These are phyloP conservation scores for Hypolimnas misippus DNA, from an alignment of 2,888 invertebrate genomes.

Conservation along the genomic window DNA sequence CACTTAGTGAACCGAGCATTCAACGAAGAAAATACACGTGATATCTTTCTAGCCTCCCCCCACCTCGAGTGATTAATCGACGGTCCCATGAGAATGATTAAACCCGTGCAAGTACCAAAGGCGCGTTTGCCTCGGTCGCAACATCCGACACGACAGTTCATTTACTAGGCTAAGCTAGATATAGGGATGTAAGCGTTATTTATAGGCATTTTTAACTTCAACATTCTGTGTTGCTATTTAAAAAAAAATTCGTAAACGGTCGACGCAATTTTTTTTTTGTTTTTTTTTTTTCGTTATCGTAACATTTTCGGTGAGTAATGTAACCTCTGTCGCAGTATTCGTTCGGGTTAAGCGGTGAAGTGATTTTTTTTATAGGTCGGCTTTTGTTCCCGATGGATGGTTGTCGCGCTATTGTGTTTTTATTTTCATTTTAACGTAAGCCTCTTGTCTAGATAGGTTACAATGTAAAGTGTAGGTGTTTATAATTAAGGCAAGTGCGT, in stretches of 20 bases:
- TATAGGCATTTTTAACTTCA: slow-evolving; percentile 74
- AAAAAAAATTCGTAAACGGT: slow-evolving; percentile 43
- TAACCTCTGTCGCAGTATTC: slow-evolving; percentile 63
- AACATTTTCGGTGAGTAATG: slow-evolving; percentile 49
- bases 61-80: too few relatives aligned
- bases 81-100: too few relatives aligned
- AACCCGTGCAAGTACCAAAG: too few relatives aligned
- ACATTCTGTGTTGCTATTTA: slow-evolving; percentile 70
- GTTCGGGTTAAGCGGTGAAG: slow-evolving; percentile 53
- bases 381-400: slow-evolving; percentile 62
- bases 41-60: too few relatives aligned
- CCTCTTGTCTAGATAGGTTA: slow-evolving; percentile 79
- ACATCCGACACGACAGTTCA: slow-evolving; percentile 59
- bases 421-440: slow-evolving; percentile 59
- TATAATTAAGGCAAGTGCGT: slow-evolving; percentile 63
- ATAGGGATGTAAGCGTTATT: slow-evolving; percentile 68
- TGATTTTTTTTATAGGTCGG: slow-evolving; percentile 50
- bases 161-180: slow-evolving; percentile 72
- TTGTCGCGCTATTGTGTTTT: slow-evolving; percentile 64
- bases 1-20: too few relatives aligned
- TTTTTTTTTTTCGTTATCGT: slow-evolving; percentile 47
- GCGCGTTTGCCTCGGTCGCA: too few relatives aligned
- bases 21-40: too few relatives aligned
- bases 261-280: slow-evolving; percentile 56
- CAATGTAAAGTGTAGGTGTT: slow-evolving; percentile 72